These are phyloP conservation scores for Heterocephalus glaber DNA, from an alignment of 2,113 vertebrate genomes.

Conservation along the genomic window DNA sequence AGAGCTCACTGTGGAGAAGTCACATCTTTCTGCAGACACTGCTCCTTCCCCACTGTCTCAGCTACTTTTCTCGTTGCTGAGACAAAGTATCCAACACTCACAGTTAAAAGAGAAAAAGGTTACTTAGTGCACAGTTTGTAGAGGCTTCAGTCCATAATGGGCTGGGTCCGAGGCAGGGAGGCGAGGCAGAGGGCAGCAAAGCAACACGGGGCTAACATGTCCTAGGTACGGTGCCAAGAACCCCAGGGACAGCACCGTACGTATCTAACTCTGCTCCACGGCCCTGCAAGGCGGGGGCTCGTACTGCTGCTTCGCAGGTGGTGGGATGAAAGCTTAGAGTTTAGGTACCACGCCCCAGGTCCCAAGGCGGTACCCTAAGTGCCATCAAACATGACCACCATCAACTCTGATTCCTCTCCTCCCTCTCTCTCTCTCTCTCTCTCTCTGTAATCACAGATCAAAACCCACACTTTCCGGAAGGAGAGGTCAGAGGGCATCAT, in stretches of 20 bases:
- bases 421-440: not conserved
- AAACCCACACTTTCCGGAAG: not conserved
- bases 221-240: slow-evolving; percentile 33
- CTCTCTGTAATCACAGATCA: not conserved
- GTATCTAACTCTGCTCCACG: slow-evolving; percentile 25
- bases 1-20: not conserved
- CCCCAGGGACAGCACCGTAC: slow-evolving; percentile 11
- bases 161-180: too few species aligned
- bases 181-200: too few species aligned
- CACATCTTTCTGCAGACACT: not conserved
- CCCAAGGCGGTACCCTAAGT: not conserved
- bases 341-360: not conserved
- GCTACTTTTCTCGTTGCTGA: too few species aligned
- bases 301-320: slow-evolving; percentile 46
- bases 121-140: too few species aligned
- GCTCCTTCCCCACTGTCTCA: too few species aligned
- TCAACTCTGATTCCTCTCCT: not conserved
- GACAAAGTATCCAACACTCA: too few species aligned
- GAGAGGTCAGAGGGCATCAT: not conserved
- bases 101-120: too few species aligned
- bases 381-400: not conserved
- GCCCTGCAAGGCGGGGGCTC: not conserved
- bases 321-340: not conserved
- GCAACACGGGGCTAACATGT: not conserved
- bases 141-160: too few species aligned